phyloP scores from a whole-genome alignment of 2,113 vertebrate genomes.

The Apteryx owenii region DNA sequence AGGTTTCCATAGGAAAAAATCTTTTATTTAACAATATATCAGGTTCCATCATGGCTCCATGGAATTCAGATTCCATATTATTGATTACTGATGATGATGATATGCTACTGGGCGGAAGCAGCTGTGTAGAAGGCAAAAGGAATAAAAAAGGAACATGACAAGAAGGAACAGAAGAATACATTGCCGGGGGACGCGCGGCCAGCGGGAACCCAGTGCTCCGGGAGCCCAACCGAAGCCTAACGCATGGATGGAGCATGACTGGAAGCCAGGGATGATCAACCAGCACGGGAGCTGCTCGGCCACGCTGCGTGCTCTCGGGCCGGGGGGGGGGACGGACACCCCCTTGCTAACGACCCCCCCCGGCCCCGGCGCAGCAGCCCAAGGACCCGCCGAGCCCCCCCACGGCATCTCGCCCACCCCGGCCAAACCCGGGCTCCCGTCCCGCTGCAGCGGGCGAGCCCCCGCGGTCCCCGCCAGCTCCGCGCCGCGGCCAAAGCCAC shows the following conservation, averaged over 20 bases:
- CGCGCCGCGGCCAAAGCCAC: too few relatives aligned
- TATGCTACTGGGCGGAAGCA: slow-evolving; percentile 79
- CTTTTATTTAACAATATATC: slow-evolving; percentile 94
- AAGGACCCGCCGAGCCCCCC: too few relatives aligned
- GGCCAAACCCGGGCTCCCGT: too few relatives aligned
- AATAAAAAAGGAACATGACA: slow-evolving; percentile 77
- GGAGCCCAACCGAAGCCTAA: neutral
- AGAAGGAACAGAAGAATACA: slow-evolving; percentile 77
- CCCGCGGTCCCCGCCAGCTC: too few relatives aligned
- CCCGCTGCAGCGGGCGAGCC: too few relatives aligned
- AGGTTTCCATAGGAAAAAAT: slow-evolving; percentile 89
- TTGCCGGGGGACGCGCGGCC: slow-evolving; percentile 50
- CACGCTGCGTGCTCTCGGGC: neutral
- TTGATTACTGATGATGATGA: slow-evolving; percentile 80
- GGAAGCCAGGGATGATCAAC: neutral
- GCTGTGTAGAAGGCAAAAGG: slow-evolving; percentile 77
- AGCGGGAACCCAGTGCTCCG: neutral
- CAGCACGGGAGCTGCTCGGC: neutral
- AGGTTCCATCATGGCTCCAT: slow-evolving; percentile 86
- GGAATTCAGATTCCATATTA: slow-evolving; percentile 85
- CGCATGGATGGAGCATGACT: neutral
- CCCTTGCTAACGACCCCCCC: neutral
- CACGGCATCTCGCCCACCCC: too few relatives aligned
- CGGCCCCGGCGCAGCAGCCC: too few relatives aligned
- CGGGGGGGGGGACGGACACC: neutral